Base-by-base conservation (phyloP, 2,113 vertebrate genomes). In the Phalacrocorax brasilianus region DNA sequence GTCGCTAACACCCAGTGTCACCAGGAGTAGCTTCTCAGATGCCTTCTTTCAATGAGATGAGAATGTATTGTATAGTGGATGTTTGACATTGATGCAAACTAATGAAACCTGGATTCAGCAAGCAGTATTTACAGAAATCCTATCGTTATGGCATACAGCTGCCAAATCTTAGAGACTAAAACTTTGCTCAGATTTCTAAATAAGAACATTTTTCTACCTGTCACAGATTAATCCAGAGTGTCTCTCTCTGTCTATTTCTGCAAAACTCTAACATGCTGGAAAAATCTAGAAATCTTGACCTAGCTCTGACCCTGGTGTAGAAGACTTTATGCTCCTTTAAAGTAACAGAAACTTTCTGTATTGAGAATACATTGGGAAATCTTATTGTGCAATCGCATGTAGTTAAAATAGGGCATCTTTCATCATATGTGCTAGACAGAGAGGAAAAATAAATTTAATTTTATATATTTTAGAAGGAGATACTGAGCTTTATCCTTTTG, bases 181-280 rank as follows among this genome's bases (percentile, higher is more conserved):
- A 91, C 86, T 93, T 96, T 67, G 10, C 94, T 91, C 1, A 0
- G 53, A 79, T 91, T 94, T 79, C 53, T 90, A 91, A 96, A 95
- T 95, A 89, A 76, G 91, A 85, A 84, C 88, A 77, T 93, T 95
- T 94, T 96, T 97, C 91, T 95, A 85, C 95, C 93, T 95, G 96
- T 85, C 84, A 94, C 62, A 91, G 70, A 89, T 94, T 95, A 98
- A 97, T 96, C 87, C 86, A 68, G 28, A 83, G 77, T 59, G 58
- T 95, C 8, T 94, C 23, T 91, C 42, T 83, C 45, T 92, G 83
- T 76, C 94, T 94, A 11, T 61, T 97, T 82, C 67, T 94, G 68
- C 73, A 88, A 87, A 95, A 83, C 45, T 94, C 61, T 91, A 40
- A 88, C 67, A 81, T 72, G 90, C 92, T 97, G 88, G 56, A 95